phyloP scores from a whole-genome alignment of 2,888 invertebrate species.

The Liodrosophila aerea region DNA sequence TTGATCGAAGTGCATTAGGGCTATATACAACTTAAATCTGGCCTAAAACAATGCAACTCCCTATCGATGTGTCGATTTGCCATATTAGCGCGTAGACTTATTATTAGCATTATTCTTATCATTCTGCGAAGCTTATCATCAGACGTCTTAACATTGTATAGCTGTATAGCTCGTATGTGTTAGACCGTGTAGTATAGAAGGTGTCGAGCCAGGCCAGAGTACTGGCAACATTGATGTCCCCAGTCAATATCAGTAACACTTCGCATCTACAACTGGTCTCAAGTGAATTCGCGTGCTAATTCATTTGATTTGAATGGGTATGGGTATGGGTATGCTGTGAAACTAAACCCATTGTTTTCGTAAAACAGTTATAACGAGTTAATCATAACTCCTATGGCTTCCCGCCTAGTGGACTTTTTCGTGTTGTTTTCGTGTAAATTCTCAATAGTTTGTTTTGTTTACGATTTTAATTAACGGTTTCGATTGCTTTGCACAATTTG shows the following conservation, averaged over 20 bases:
- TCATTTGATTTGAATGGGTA: neutral
- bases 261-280: conserved; percentile 37
- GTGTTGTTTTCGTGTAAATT: conserved; percentile 11
- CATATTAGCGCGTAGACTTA: neutral
- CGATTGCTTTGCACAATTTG: conserved; percentile 5
- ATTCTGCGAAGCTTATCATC: conserved; percentile 38
- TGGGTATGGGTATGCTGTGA: neutral
- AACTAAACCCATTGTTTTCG: conserved; percentile 48
- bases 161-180: conserved; percentile 6
- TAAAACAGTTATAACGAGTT: too few relatives aligned
- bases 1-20: neutral
- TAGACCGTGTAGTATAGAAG: neutral
- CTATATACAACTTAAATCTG: too few relatives aligned
- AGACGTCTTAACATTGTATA: conserved; percentile 4
- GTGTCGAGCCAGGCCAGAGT: neutral
- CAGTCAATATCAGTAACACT: conserved; percentile 32
- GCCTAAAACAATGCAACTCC: too few relatives aligned
- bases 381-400: conserved; percentile 27
- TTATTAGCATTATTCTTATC: conserved; percentile 42
- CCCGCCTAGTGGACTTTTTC: conserved; percentile 21
- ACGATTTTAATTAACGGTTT: conserved; percentile 9
- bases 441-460: conserved; percentile 5
- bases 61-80: conserved; percentile 9
- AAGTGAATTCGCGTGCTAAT: conserved; percentile 23
- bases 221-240: conserved; percentile 1